Evolutionary conservation across 1,140 invertebrate genomes (phyloP).

Genomic region (Araneus ventricosus): DNA sequence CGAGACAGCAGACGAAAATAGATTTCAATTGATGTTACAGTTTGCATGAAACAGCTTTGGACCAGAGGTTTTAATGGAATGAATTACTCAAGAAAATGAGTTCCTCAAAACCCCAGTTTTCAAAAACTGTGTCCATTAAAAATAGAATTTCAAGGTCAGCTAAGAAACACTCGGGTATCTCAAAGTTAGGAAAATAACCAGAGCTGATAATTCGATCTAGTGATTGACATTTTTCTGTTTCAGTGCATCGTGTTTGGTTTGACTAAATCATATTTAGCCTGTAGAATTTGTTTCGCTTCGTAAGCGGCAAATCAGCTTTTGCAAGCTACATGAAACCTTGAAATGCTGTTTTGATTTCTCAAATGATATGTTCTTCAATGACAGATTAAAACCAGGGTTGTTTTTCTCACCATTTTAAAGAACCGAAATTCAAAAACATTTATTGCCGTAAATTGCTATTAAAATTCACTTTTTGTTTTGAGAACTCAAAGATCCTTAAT

Average conservation of each 20-base stretch:
- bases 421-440: no score
- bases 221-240: slow-evolving; percentile 17
- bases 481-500: no score
- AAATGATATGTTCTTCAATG: no score
- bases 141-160: slow-evolving; percentile 33
- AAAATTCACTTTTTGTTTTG: no score
- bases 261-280: background rate
- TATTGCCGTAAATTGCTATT: no score
- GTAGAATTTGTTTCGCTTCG: no score
- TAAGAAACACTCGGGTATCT: background rate
- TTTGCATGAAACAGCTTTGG: background rate
- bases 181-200: background rate
- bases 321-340: no score
- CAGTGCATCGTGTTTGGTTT: background rate
- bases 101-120: background rate
- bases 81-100: background rate
- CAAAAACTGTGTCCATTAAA: background rate
- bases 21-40: background rate
- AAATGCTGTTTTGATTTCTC: no score
- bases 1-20: slow-evolving; percentile 17
- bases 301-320: no score
- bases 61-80: no score
- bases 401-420: no score
- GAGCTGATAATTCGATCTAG: slow-evolving; percentile 26
- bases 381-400: no score